Conservation (phyloP, 2,113 vertebrate genomes). For the Pelmatolapia mariae region DNA sequence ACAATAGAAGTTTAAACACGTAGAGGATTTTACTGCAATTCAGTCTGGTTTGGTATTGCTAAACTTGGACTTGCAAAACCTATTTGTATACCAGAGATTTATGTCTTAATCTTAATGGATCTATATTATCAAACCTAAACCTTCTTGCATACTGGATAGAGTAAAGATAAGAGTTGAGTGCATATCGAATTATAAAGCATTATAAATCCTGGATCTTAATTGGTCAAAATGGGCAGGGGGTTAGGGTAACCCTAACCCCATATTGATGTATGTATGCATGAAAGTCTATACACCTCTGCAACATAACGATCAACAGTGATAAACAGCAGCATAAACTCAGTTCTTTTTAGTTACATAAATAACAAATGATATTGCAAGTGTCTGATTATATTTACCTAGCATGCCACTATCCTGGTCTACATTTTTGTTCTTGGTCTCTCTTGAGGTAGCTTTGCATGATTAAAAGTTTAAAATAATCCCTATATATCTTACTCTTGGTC, state of each 20-base stretch:
- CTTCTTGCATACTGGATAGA: background rate
- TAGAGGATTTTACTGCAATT: background rate
- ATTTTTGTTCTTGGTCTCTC: background rate
- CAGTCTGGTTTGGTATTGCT: background rate
- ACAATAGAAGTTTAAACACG: background rate
- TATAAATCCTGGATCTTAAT: background rate
- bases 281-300: background rate
- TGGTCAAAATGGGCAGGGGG: fast-evolving
- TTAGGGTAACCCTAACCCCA: background rate
- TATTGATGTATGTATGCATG: background rate
- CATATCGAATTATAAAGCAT: background rate
- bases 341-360: background rate
- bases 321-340: background rate
- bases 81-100: background rate
- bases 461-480: background rate
- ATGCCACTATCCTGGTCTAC: background rate
- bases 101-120: background rate
- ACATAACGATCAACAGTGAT: background rate
- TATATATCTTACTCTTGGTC: background rate
- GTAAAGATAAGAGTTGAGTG: background rate
- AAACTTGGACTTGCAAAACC: background rate
- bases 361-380: background rate
- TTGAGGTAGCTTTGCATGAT: background rate
- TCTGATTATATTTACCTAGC: background rate
- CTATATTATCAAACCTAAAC: background rate